A percentile compares a stretch with the other conserved stretches of the same genome.
Conservation (phyloP, 2,113 vertebrate genomes). For the Tragelaphus buxtoni region DNA sequence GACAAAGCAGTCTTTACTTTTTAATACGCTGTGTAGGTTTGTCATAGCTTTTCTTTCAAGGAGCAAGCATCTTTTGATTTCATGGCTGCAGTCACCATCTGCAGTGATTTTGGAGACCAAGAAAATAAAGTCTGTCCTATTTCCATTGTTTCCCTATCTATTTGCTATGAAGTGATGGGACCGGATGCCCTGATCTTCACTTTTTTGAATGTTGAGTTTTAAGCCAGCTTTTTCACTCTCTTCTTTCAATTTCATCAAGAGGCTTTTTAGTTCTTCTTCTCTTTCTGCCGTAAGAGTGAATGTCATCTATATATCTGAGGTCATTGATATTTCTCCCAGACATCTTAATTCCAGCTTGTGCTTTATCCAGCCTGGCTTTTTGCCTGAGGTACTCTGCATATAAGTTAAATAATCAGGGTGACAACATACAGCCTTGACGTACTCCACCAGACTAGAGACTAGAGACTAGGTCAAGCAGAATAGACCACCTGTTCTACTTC, state of each 20-base stretch:
- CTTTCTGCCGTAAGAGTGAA: not conserved
- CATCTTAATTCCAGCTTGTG: not conserved
- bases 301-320: not conserved
- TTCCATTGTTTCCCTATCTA: not conserved
- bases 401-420: not conserved
- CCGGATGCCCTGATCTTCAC: fast-evolving
- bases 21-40: not conserved
- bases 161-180: not conserved
- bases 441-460: too few species aligned
- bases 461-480: too few species aligned
- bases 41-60: not conserved
- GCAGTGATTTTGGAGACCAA: not conserved
- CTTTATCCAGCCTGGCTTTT: not conserved
- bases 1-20: not conserved
- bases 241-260: not conserved
- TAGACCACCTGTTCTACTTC: not conserved
- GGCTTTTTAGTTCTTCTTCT: not conserved
- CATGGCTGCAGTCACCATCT: not conserved
- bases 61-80: not conserved
- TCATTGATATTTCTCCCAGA: not conserved
- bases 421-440: not conserved
- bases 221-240: not conserved
- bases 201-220: not conserved
- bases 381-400: not conserved
- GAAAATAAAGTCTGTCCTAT: not conserved